Percentiles rank a stretch among this genome's conserved stretches.
Conservation (phyloP, 2,888 invertebrate genomes). For the Dynastes tityus region DNA sequence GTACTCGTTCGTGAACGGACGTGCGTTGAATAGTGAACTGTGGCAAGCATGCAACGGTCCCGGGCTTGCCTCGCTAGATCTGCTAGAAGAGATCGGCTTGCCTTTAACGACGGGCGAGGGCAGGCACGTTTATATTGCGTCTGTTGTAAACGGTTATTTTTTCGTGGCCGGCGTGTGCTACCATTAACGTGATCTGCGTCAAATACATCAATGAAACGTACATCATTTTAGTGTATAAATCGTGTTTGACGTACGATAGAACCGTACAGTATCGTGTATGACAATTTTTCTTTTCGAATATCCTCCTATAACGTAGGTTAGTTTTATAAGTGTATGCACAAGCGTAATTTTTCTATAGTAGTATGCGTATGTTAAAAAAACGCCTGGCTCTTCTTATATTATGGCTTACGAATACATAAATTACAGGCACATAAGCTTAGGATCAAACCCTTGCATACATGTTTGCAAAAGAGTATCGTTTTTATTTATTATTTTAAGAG, state of each 20-base stretch:
- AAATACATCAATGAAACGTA: conserved; percentile 46
- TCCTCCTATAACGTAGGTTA: conserved; percentile 41
- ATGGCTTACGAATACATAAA: not conserved
- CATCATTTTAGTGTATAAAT: conserved; percentile 45
- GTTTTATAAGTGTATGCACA: conserved; percentile 40
- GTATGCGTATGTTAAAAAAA: conserved; percentile 38
- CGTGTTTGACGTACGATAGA: conserved; percentile 37
- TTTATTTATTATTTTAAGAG: conserved; percentile 30
- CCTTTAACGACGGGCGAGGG: conserved; percentile 50
- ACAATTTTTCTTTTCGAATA: conserved; percentile 42
- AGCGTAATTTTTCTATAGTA: conserved; percentile 28
- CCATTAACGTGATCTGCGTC: conserved; percentile 43
- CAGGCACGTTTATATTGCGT: conserved; percentile 41
- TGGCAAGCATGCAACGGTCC: conserved; percentile 59
- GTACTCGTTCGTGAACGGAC: conserved; percentile 58
- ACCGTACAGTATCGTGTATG: conserved; percentile 30
- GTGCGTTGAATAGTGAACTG: conserved; percentile 59
- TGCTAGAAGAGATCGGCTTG: conserved; percentile 53
- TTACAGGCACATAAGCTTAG: not conserved
- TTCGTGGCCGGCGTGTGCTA: conserved; percentile 49
- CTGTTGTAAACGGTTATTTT: conserved; percentile 43
- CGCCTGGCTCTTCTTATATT: not conserved
- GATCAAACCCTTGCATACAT: not conserved
- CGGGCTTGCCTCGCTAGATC: conserved; percentile 59
- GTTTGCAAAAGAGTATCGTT: conserved; percentile 1